Conservation (phyloP, 2,888 invertebrate species). For the Coleophora flavipennella region DNA sequence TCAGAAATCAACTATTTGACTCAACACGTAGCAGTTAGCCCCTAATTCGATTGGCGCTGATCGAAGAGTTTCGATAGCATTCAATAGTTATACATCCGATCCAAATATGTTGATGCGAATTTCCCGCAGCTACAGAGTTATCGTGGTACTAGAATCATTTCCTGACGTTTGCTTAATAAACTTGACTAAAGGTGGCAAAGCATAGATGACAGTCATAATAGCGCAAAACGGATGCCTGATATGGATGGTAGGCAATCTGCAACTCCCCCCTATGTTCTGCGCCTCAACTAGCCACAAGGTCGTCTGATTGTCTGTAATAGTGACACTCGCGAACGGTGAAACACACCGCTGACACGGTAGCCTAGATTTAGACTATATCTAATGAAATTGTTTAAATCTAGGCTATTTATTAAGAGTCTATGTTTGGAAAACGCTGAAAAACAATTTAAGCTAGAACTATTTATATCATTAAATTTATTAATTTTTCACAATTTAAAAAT, state of each 20-base stretch:
- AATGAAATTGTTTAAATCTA: too few species aligned
- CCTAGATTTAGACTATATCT: conserved; percentile 33
- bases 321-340: conserved; percentile 30
- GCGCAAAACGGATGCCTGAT: conserved; percentile 62
- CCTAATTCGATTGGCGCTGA: conserved; percentile 1
- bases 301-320: conserved; percentile 67
- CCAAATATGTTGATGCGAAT: background rate
- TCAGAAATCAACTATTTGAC: conserved; percentile 5
- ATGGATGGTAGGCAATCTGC: conserved; percentile 64
- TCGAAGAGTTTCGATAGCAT: background rate
- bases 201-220: conserved; percentile 27
- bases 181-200: too few species aligned
- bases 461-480: too few species aligned
- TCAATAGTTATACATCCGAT: background rate
- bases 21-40: conserved; percentile 8
- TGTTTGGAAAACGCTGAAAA: too few species aligned
- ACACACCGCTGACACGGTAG: conserved; percentile 49
- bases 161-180: too few species aligned
- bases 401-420: too few species aligned
- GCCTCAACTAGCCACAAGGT: conserved; percentile 67
- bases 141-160: too few species aligned
- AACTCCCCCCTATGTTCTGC: conserved; percentile 64
- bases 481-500: too few species aligned
- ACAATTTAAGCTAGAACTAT: too few species aligned
- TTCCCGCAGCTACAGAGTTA: too few species aligned